Evolutionary conservation across 2,113 vertebrate species (phyloP).

Genomic region (rat (Rattus norvegicus)): DNA sequence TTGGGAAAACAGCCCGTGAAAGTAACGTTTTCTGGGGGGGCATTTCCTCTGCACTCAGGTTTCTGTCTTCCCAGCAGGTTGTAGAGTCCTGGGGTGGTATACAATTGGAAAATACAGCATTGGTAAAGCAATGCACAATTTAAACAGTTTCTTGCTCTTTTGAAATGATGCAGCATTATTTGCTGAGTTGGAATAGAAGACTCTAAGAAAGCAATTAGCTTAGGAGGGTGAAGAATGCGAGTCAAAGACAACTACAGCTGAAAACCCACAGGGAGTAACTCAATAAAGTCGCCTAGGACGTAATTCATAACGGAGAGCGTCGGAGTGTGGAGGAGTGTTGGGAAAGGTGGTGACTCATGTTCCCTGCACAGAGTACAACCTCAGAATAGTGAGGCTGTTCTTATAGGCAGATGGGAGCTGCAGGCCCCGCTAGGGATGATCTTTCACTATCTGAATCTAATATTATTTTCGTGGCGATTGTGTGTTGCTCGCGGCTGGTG

Average conservation of each 20-base stretch:
- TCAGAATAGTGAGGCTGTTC: slow-evolving; percentile 42
- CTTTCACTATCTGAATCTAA: not conserved
- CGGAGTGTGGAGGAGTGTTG: slow-evolving; percentile 31
- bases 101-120: not conserved
- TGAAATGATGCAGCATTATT: not conserved
- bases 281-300: slow-evolving; percentile 34
- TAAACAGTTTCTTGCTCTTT: slow-evolving; percentile 9
- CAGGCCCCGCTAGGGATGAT: not conserved
- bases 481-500: not conserved
- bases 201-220: slow-evolving; percentile 45
- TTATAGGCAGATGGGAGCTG: not conserved
- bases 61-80: not conserved
- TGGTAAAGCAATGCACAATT: slow-evolving; percentile 3
- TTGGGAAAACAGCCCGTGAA: not conserved
- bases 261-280: slow-evolving; percentile 23
- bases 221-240: slow-evolving; percentile 19
- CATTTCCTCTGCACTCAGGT: not conserved
- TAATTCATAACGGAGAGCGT: slow-evolving; percentile 29
- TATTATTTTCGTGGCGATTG: not conserved
- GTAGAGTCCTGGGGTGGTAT: not conserved
- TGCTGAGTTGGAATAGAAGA: slow-evolving; percentile 23
- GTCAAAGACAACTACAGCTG: slow-evolving; percentile 13
- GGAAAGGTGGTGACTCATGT: slow-evolving; percentile 31
- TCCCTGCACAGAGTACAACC: not conserved
- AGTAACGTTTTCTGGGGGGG: not conserved